phyloP scores from a whole-genome alignment of 2,888 invertebrate species.

The Polydrusus cervinus region DNA sequence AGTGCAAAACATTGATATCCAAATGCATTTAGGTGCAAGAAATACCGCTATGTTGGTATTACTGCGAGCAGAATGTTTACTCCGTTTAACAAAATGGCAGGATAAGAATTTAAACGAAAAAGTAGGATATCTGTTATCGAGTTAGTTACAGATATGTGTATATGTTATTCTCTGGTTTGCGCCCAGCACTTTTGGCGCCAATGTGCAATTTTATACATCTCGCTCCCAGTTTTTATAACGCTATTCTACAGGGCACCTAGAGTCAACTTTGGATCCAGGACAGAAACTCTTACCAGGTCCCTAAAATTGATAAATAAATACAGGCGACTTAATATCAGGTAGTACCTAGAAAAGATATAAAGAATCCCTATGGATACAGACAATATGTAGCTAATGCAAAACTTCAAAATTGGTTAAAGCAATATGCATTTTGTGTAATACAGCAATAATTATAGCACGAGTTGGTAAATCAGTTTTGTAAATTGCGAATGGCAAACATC shows the following conservation, averaged over 20 bases:
- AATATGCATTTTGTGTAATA: constrained; percentile 13
- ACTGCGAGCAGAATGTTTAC: constrained; percentile 42
- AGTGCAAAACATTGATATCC: constrained; percentile 51
- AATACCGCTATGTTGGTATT: constrained; percentile 42
- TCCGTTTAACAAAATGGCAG: constrained; percentile 29
- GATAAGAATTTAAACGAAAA: constrained; percentile 16
- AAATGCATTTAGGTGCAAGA: constrained; percentile 39
- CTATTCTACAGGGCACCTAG: too few relatives aligned
- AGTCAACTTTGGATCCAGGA: too few relatives aligned
- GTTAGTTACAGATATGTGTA: not conserved
- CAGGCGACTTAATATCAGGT: too few relatives aligned
- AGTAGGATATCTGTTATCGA: constrained; percentile 26
- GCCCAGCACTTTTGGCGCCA: too few relatives aligned
- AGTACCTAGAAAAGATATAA: too few relatives aligned
- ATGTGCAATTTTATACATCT: not conserved
- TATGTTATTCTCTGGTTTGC: too few relatives aligned
- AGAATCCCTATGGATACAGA: not conserved
- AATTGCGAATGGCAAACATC: constrained; percentile 50
- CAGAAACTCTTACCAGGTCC: too few relatives aligned
- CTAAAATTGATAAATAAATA: too few relatives aligned
- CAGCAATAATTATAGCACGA: constrained; percentile 31
- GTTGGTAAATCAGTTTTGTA: constrained; percentile 44
- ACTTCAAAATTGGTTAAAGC: constrained; percentile 17
- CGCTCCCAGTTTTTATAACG: not conserved
- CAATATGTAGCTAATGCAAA: not conserved